Evolutionary conservation across 2,113 vertebrate genomes (phyloP).

Genomic region (Ophthalmolycus amberensis): DNA sequence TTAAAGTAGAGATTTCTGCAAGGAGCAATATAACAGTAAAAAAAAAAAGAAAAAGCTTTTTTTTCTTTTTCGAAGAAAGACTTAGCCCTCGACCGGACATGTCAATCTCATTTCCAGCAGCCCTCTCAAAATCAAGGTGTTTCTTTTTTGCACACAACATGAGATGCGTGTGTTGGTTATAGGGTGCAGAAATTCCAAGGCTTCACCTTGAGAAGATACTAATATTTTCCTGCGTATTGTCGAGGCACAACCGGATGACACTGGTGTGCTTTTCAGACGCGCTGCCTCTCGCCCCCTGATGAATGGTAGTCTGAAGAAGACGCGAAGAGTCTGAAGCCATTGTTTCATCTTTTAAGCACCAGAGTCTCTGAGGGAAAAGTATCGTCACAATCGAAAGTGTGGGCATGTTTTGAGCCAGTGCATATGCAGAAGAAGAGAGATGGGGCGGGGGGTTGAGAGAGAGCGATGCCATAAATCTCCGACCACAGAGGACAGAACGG

Average conservation of each 20-base stretch:
- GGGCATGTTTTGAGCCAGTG: conserved; percentile 50
- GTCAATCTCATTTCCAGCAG: conserved; percentile 83
- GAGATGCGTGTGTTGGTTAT: conserved; percentile 59
- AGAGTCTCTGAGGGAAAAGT: conserved; percentile 58
- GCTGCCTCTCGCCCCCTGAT: conserved; percentile 8
- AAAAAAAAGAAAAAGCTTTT: conserved; percentile 74
- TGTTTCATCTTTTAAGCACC: conserved; percentile 58
- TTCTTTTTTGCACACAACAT: conserved; percentile 64
- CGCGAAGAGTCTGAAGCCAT: conserved; percentile 45
- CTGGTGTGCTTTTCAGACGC: conserved; percentile 44
- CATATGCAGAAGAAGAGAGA: conserved; percentile 24
- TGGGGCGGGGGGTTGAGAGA: background rate
- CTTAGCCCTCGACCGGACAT: conserved; percentile 74
- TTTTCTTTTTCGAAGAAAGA: conserved; percentile 64
- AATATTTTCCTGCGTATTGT: conserved; percentile 64
- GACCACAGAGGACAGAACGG: conserved; percentile 57
- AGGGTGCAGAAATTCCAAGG: conserved; percentile 61
- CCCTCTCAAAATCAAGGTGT: conserved; percentile 75
- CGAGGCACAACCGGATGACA: conserved; percentile 34
- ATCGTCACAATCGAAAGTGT: conserved; percentile 41
- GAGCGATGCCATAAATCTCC: conserved; percentile 67
- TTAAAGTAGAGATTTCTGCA: conserved; percentile 70
- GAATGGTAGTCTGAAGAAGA: conserved; percentile 49
- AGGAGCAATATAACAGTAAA: conserved; percentile 73
- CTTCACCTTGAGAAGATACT: conserved; percentile 72